A percentile compares a stretch with the other conserved stretches of the same genome.
These are phyloP conservation scores for Polypterus bichir DNA, from an alignment of 2,113 vertebrate genomes.

Conservation along the genomic window DNA sequence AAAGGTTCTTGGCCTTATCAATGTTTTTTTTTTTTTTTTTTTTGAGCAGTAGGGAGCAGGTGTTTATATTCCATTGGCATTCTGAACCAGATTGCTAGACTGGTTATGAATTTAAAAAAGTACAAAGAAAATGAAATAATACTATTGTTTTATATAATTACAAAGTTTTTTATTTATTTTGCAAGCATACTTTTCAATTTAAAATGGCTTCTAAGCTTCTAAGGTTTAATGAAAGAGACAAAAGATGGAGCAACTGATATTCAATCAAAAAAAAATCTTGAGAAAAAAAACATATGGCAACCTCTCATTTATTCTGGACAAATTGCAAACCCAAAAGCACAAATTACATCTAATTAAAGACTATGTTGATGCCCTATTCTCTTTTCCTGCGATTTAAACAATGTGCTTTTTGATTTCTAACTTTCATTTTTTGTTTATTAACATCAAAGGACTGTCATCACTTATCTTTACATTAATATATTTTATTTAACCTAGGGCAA, in stretches of 20 bases:
- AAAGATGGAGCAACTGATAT: conserved; percentile 14
- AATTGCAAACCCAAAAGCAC: conserved; percentile 53
- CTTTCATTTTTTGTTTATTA: conserved; percentile 64
- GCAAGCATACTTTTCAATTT: too few relatives aligned
- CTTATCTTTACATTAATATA: conserved; percentile 49
- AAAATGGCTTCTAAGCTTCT: too few relatives aligned
- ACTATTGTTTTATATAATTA: too few relatives aligned
- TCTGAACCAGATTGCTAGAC: conserved; percentile 13
- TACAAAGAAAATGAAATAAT: not conserved
- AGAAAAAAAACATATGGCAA: conserved; percentile 42
- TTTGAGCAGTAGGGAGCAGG: conserved; percentile 9
- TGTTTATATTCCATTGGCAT: conserved; percentile 12
- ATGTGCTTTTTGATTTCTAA: conserved; percentile 54
- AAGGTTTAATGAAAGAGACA: too few relatives aligned
- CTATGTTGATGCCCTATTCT: conserved; percentile 53
- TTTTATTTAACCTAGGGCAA: conserved; percentile 42
- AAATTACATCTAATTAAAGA: conserved; percentile 61
- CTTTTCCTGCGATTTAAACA: conserved; percentile 48
- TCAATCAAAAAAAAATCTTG: conserved; percentile 29
- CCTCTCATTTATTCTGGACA: conserved; percentile 49
- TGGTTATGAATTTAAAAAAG: conserved; percentile 4
- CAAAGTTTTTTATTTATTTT: too few relatives aligned
- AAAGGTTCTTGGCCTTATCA: conserved; percentile 7
- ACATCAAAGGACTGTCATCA: conserved; percentile 67
- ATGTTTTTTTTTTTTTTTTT: conserved; percentile 11